These are phyloP conservation scores for Aphis craccivora DNA, from an alignment of 1,140 invertebrate species.

Conservation along the genomic window DNA sequence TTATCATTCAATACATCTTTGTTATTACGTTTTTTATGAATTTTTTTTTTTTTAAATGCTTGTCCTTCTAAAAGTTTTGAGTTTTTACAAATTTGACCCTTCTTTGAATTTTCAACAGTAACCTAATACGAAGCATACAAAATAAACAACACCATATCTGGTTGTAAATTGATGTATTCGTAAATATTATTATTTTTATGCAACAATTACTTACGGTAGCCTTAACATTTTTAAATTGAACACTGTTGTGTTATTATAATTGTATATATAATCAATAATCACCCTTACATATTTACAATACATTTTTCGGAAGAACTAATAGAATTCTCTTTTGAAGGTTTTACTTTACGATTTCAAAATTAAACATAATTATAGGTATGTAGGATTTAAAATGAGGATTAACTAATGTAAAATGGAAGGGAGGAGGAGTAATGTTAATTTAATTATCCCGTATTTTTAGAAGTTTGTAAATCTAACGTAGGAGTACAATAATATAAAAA, in stretches of 20 bases:
- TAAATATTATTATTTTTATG: neutral
- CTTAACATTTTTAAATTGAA: neutral
- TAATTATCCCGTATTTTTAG: neutral
- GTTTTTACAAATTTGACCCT: neutral
- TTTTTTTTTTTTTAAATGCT: neutral
- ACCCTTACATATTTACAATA: neutral
- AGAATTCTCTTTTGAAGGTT: neutral
- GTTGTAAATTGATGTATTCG: neutral
- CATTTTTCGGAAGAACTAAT: neutral
- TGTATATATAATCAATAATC: neutral
- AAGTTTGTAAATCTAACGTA: neutral
- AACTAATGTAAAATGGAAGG: neutral
- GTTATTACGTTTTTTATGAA: neutral
- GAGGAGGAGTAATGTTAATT: neutral
- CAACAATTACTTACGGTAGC: neutral
- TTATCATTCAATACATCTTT: neutral
- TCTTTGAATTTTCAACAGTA: neutral
- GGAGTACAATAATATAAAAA: too few species aligned
- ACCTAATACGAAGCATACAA: neutral
- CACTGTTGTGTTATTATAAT: neutral
- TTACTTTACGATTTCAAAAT: neutral
- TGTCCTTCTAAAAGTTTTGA: neutral
- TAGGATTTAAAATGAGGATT: neutral
- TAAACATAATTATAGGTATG: neutral
- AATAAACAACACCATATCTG: neutral